Conservation (phyloP, 1,140 invertebrate genomes). For the Zaprionus kolodkinae region DNA sequence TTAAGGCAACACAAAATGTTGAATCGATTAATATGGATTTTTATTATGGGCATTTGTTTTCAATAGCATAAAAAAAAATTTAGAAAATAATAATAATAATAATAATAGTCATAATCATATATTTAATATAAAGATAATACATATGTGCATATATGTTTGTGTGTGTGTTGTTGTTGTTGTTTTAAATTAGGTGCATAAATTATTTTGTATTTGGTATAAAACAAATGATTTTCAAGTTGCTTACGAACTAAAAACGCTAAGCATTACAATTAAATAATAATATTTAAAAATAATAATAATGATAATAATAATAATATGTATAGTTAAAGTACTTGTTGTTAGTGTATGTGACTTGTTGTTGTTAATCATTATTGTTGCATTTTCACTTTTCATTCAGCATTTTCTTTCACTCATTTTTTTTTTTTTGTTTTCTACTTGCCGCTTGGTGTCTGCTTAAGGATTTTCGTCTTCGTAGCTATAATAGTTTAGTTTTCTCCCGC, state of each 20-base stretch:
- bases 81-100: conserved; percentile 43
- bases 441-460: conserved; percentile 20
- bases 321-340: conserved; percentile 51
- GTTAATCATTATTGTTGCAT: conserved; percentile 13
- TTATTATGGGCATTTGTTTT: conserved; percentile 41
- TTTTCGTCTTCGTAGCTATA: conserved; percentile 5
- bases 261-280: conserved; percentile 77
- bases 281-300: conserved; percentile 37
- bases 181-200: conserved; percentile 58
- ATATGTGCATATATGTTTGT: conserved; percentile 57
- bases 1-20: background rate
- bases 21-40: conserved; percentile 27
- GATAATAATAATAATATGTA: conserved; percentile 11
- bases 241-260: conserved; percentile 61
- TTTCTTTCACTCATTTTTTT: conserved; percentile 11
- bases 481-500: background rate
- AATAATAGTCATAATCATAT: conserved; percentile 59
- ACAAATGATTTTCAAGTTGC: conserved; percentile 62
- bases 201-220: conserved; percentile 76
- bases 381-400: conserved; percentile 22
- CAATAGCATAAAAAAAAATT: conserved; percentile 31
- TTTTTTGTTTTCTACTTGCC: conserved; percentile 1
- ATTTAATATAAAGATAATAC: conserved; percentile 68
- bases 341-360: conserved; percentile 70
- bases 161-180: conserved; percentile 27